Conservation (phyloP, 30 jellyfish, hydroid and myxozoan genomes). For the Cassiopea xamachana region DNA sequence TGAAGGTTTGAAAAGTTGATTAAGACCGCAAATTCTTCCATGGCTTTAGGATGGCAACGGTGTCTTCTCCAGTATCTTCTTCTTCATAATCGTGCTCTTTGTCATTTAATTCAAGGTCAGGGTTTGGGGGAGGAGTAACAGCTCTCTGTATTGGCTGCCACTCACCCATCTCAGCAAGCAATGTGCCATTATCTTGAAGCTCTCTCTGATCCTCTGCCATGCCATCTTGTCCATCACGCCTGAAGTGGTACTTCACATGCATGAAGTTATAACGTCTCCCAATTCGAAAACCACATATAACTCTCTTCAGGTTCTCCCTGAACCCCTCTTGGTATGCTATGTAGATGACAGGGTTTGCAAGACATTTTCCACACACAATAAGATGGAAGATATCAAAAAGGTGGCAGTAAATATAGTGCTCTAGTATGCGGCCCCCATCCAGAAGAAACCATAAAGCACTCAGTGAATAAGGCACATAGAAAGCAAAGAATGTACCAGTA, state of each 20-base stretch:
- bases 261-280: conserved; percentile 62
- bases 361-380: conserved; percentile 36
- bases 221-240: conserved; percentile 35
- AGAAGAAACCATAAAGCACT: conserved; percentile 37
- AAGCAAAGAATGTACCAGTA: conserved; percentile 19
- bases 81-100: conserved; percentile 73
- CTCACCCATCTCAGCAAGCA: conserved; percentile 45
- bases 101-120: conserved; percentile 47
- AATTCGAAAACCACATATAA: conserved; percentile 46
- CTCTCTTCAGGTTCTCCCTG: conserved; percentile 64
- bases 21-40: conserved; percentile 64
- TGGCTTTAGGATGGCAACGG: conserved; percentile 52
- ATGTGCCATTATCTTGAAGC: conserved; percentile 30
- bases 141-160: conserved; percentile 40
- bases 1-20: conserved; percentile 12
- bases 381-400: conserved; percentile 61
- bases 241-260: conserved; percentile 49
- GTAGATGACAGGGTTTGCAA: conserved; percentile 44
- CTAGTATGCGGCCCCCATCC: conserved; percentile 36
- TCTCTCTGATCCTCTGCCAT: conserved; percentile 18
- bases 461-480: conserved; percentile 39
- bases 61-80: conserved; percentile 42
- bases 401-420: conserved; percentile 4
- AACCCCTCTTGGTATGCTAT: conserved; percentile 40
- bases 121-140: conserved; percentile 26